These are phyloP conservation scores for Crematogaster levior DNA, from an alignment of 2,888 invertebrate species.

Conservation along the genomic window DNA sequence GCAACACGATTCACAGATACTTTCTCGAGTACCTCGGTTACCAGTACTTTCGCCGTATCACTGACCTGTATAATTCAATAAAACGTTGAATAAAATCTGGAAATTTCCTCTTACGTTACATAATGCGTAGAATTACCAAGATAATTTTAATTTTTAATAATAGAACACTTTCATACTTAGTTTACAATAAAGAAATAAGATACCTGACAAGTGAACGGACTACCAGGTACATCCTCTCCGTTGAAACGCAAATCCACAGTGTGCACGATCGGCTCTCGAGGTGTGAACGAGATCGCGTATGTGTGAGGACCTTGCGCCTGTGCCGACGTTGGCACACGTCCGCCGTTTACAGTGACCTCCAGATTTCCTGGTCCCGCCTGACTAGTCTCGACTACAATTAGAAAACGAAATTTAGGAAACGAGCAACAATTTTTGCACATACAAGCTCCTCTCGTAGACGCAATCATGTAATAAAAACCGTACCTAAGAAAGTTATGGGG, in stretches of 20 bases:
- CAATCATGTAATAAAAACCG: constrained; percentile 1
- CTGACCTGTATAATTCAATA: constrained; percentile 77
- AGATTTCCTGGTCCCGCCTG: constrained; percentile 99
- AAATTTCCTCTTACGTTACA: background rate
- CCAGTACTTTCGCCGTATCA: constrained; percentile 88
- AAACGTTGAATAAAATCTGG: background rate
- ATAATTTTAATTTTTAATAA: constrained; percentile 22
- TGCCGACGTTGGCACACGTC: constrained; percentile 97
- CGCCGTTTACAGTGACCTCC: constrained; percentile 99
- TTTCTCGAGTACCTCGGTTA: constrained; percentile 94
- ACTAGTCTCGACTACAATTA: constrained; percentile 95
- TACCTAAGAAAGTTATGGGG: constrained; percentile 96
- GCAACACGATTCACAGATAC: constrained; percentile 95
- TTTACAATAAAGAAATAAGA: background rate
- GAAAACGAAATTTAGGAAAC: background rate
- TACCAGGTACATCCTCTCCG: constrained; percentile 97
- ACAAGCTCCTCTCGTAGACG: background rate
- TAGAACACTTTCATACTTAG: background rate
- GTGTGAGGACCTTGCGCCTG: constrained; percentile 98
- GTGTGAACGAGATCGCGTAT: constrained; percentile 98
- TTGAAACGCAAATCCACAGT: constrained; percentile 98
- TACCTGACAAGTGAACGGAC: constrained; percentile 86
- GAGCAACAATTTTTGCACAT: background rate
- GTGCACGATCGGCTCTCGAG: constrained; percentile 95
- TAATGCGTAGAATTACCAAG: background rate